Evolutionary conservation across 2,888 invertebrate genomes (phyloP).

Genomic region (Diaphora mendica): DNA sequence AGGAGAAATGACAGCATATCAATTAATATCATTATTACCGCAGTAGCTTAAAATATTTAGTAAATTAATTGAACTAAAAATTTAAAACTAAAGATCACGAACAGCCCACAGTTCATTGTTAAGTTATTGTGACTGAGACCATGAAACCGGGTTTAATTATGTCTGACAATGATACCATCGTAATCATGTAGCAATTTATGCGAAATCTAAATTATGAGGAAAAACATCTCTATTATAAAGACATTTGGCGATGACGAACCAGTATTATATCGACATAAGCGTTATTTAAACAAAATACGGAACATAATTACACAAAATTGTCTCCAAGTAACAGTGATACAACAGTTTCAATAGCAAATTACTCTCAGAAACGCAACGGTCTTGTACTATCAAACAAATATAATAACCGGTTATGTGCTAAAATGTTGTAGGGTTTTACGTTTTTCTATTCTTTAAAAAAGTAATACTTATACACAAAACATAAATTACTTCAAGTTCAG

Average conservation of each 20-base stretch:
- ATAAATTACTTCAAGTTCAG: no score
- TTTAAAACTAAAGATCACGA: neutral
- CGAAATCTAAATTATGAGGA: slow-evolving; percentile 64
- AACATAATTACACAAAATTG: slow-evolving; percentile 62
- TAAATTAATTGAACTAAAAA: neutral
- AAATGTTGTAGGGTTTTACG: slow-evolving; percentile 3
- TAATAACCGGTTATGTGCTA: neutral
- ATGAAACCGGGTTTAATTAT: slow-evolving; percentile 70
- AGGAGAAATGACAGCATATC: no score
- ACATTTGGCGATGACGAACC: slow-evolving; percentile 75
- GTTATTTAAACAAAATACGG: slow-evolving; percentile 60
- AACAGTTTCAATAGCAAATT: slow-evolving; percentile 37
- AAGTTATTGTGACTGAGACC: slow-evolving; percentile 63
- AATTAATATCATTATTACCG: neutral
- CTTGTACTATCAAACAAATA: slow-evolving; percentile 19
- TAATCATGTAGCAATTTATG: slow-evolving; percentile 75
- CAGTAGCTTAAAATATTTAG: neutral
- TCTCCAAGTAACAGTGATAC: slow-evolving; percentile 46
- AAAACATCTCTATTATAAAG: slow-evolving; percentile 80
- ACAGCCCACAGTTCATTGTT: neutral
- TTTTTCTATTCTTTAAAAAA: neutral
- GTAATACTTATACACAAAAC: no score
- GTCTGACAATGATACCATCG: slow-evolving; percentile 68
- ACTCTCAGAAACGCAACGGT: slow-evolving; percentile 34
- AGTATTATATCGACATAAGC: slow-evolving; percentile 63